phyloP scores from a whole-genome alignment of 1,140 invertebrate species.

The Orius insidiosus region DNA sequence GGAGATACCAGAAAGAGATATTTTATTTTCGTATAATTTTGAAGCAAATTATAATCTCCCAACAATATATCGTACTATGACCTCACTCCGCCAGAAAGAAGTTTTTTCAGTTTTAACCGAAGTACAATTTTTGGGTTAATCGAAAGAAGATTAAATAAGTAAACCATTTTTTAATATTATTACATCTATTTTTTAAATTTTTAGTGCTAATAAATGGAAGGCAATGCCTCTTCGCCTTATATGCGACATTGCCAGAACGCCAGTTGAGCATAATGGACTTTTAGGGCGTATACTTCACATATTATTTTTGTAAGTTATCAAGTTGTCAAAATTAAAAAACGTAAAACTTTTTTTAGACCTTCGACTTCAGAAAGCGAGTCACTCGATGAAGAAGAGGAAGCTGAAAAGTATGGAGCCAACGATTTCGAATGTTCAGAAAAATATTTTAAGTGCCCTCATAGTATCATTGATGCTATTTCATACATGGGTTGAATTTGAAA shows the following conservation, averaged over 20 bases:
- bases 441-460: too few species aligned
- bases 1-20: conserved; percentile 45
- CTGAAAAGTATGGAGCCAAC: too few species aligned
- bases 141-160: conserved; percentile 5
- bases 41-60: conserved; percentile 48
- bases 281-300: too few species aligned
- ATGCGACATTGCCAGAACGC: conserved; percentile 16
- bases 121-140: conserved; percentile 8
- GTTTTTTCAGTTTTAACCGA: conserved; percentile 11
- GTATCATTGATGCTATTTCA: too few species aligned
- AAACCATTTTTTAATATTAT: background rate
- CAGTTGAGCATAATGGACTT: background rate
- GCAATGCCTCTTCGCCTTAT: conserved; percentile 16
- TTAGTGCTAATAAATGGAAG: conserved; percentile 12
- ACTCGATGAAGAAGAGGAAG: too few species aligned
- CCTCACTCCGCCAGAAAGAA: conserved; percentile 10
- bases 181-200: background rate
- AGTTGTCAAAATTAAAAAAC: too few species aligned
- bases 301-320: too few species aligned
- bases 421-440: too few species aligned
- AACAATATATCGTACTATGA: conserved; percentile 15
- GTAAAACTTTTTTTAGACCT: too few species aligned
- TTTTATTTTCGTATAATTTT: conserved; percentile 56
- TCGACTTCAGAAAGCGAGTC: too few species aligned
- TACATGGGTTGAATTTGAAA: too few species aligned